Conservation (phyloP, 2,113 vertebrate genomes). For the Nannospalax galili region DNA sequence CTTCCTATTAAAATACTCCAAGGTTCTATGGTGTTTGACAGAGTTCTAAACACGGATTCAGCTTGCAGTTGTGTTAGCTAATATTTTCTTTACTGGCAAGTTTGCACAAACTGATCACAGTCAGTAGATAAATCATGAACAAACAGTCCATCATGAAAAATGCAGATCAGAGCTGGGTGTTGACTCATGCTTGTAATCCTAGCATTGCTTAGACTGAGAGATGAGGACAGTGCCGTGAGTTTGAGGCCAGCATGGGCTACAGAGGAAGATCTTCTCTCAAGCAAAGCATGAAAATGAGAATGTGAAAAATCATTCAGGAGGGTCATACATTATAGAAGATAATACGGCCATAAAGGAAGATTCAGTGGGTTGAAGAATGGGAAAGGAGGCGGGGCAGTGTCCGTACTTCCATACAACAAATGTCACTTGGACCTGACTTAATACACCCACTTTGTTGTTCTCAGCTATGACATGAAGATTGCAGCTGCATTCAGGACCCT, state of each 20-base stretch:
- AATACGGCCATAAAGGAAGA: background rate
- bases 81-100: background rate
- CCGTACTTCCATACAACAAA: background rate
- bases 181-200: background rate
- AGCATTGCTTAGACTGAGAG: background rate
- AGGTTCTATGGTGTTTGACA: background rate
- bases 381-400: rapidly evolving
- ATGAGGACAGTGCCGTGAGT: background rate
- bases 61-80: background rate
- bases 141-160: background rate
- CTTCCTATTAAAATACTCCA: background rate
- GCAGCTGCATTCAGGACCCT: background rate
- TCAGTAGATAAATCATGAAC: background rate
- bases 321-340: background rate
- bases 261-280: background rate
- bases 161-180: background rate
- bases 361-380: background rate
- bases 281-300: background rate
- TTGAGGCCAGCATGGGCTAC: background rate
- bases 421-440: background rate
- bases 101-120: background rate
- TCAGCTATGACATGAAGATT: background rate
- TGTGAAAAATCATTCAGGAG: background rate
- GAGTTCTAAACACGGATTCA: background rate
- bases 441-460: background rate